phyloP scores from a whole-genome alignment of 2,888 invertebrate species.

The Acanthosepion esculentum region DNA sequence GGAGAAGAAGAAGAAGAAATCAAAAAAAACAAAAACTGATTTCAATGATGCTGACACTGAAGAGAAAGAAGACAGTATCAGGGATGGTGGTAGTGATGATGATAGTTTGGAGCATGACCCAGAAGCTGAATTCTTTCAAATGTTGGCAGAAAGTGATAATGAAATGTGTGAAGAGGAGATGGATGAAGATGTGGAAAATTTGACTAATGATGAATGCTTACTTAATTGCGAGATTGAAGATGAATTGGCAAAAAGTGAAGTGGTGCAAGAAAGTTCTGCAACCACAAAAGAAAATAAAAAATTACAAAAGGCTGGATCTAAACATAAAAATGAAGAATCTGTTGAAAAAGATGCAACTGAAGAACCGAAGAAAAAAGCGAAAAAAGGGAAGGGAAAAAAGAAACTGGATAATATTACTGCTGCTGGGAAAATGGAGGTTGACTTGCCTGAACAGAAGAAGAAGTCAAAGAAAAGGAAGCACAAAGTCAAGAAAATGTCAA shows the following conservation, averaged over 20 bases:
- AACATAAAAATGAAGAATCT: background rate
- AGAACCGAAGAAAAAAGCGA: background rate
- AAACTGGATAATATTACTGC: background rate
- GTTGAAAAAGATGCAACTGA: background rate
- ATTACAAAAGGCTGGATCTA: background rate
- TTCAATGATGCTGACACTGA: slow-evolving; percentile 50
- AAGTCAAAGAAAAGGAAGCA: background rate
- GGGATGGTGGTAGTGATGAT: background rate
- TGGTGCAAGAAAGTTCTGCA: slow-evolving; percentile 49
- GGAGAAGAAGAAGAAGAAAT: background rate
- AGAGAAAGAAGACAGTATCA: slow-evolving; percentile 24
- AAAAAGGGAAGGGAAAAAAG: background rate
- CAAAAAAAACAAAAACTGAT: slow-evolving; percentile 49
- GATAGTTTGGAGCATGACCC: background rate
- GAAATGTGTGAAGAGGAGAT: background rate
- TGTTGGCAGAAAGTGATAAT: background rate
- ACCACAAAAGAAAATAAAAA: background rate
- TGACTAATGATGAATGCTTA: background rate
- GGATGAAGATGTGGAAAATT: background rate
- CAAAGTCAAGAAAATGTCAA: too few relatives aligned
- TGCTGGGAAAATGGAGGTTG: background rate
- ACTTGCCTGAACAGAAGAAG: background rate
- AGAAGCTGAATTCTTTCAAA: background rate
- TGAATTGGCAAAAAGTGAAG: background rate
- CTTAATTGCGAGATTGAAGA: slow-evolving; percentile 36